Percentiles rank a stretch among this genome's conserved stretches.
These are phyloP conservation scores for Thereva unica DNA, from an alignment of 2,888 invertebrate genomes.

Conservation along the genomic window DNA sequence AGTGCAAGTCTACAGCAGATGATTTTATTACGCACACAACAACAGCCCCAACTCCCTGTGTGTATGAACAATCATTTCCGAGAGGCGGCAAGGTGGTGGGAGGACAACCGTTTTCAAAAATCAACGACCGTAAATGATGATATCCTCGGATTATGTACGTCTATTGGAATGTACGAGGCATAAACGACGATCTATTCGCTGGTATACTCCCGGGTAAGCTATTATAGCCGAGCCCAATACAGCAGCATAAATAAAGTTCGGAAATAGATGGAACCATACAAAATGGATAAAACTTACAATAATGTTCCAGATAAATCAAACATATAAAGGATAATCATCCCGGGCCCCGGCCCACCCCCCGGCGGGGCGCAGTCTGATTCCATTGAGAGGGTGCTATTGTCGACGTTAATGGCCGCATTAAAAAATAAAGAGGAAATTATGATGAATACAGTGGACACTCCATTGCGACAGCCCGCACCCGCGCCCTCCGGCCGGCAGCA, in stretches of 20 bases:
- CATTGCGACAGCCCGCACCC: constrained; percentile 4
- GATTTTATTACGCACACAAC: too few species aligned
- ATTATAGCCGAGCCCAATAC: constrained; percentile 27
- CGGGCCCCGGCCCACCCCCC: neutral
- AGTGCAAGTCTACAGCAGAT: too few species aligned
- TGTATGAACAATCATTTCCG: too few species aligned
- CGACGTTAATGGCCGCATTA: constrained; percentile 36
- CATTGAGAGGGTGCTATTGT: constrained; percentile 15
- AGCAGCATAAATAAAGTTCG: constrained; percentile 30
- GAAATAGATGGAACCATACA: constrained; percentile 31
- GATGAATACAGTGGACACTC: constrained; percentile 23
- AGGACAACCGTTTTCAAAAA: constrained; percentile 34
- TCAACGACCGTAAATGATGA: constrained; percentile 38
- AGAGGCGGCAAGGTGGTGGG: constrained; percentile 13
- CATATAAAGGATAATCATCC: constrained; percentile 30
- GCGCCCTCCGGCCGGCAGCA: neutral
- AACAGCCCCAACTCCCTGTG: too few species aligned
- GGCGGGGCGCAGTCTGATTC: neutral
- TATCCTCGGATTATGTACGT: constrained; percentile 34
- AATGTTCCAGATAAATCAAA: constrained; percentile 29
- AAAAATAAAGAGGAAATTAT: constrained; percentile 40
- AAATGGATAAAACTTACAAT: constrained; percentile 33
- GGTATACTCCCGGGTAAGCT: constrained; percentile 7
- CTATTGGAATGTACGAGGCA: constrained; percentile 32
- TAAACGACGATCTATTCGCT: constrained; percentile 14